Conservation (phyloP, 1,140 invertebrate genomes). For the Neotoxoptera formosana region DNA sequence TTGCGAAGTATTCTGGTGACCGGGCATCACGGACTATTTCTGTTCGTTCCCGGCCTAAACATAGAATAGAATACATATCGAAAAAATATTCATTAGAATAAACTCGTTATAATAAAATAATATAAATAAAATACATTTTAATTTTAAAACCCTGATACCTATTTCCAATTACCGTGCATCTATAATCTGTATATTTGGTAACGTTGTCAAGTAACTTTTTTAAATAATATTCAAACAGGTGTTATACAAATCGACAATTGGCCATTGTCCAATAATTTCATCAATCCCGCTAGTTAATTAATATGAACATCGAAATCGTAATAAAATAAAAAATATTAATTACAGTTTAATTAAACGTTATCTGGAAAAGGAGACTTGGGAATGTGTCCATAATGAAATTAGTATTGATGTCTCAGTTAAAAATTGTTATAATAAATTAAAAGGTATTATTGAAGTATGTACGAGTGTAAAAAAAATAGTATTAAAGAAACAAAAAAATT, state of each 20-base stretch:
- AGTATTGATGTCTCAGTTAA: neutral
- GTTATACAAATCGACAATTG: constrained; percentile 1
- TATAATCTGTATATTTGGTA: too few relatives aligned
- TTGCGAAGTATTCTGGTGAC: too few relatives aligned
- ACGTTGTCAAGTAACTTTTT: neutral
- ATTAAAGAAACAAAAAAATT: neutral
- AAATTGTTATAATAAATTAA: neutral
- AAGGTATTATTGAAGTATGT: neutral
- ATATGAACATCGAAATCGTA: neutral
- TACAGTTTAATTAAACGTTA: neutral
- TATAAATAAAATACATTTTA: too few relatives aligned
- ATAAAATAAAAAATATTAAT: neutral
- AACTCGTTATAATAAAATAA: too few relatives aligned
- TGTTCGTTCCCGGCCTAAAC: too few relatives aligned
- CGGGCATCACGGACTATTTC: too few relatives aligned
- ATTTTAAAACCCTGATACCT: too few relatives aligned
- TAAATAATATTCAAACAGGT: constrained; percentile 16
- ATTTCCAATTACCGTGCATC: too few relatives aligned
- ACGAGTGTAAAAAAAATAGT: neutral
- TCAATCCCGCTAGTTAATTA: neutral
- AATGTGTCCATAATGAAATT: neutral
- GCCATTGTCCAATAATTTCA: constrained; percentile 3
- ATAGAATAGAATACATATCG: too few relatives aligned
- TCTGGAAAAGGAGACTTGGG: neutral
- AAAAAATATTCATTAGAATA: too few relatives aligned